Base-by-base conservation (phyloP, 2,888 invertebrate genomes). In the Cheiracanthium punctorium region DNA sequence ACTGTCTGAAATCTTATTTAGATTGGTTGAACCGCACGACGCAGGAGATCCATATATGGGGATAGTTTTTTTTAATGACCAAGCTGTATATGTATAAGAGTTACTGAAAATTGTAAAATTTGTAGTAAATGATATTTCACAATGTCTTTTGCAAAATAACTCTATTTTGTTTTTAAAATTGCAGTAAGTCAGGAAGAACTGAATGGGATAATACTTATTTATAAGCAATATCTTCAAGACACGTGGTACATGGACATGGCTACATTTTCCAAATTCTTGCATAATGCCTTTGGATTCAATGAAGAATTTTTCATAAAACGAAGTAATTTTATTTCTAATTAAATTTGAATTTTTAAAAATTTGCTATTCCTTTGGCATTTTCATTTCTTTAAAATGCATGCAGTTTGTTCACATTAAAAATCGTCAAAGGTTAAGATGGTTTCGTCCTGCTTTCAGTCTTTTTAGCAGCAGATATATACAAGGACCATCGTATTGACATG, bases 401-500 rank as follows among this genome's bases (percentile, higher is more conserved):
- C n/a, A n/a, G n/a, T n/a, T n/a, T n/a, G n/a, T n/a, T n/a, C n/a
- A n/a, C n/a, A n/a, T n/a, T n/a, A n/a, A n/a, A n/a, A n/a, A n/a
- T n/a, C n/a, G n/a, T n/a, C n/a, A n/a, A n/a, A n/a, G n/a, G n/a
- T n/a, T n/a, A n/a, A n/a, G n/a, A n/a, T n/a, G n/a, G n/a, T n/a
- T n/a, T n/a, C n/a, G n/a, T n/a, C n/a, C n/a, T n/a, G n/a, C n/a
- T 65, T 67, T 28, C 20, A 84, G 84, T 84, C 20, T 84, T 84
- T 48, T 17, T 20, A 24, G 58, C 73, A n/a, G 69, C 73, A 37
- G 77, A 77, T 24, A 28, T 20, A 17, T 32, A 73, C 10, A 84
- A 79, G 14, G 79, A 84, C 41, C 33, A 20, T 12, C 30, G 24
- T 2, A 69, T 84, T 1, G 29, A 52, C 10, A 28, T 77, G 52